Evolutionary conservation across 2,888 invertebrate genomes (phyloP), one percentile per base, ranked within the genome.

Genomic region (Heliconius aoede): DNA sequence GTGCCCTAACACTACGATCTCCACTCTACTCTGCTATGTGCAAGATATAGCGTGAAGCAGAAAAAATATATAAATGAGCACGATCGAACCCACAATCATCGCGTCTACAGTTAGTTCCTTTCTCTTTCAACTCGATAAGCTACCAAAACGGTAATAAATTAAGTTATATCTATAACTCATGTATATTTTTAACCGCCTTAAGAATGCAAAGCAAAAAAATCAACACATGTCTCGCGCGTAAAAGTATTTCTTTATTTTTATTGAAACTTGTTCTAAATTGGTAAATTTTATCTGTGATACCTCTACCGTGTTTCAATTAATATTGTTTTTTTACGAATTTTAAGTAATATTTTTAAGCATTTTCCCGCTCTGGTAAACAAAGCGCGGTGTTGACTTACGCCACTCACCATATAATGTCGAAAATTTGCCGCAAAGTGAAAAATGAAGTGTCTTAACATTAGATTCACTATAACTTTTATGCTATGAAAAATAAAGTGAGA

Each of bases 161-260:
- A 36, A 24, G 15, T n/a, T 64, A 64, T n/a, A 62, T 21, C 21
- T 4, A 64, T 13, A 64, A 46, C 0, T 46, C n/a, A n/a, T 3
- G 24, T 32, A 36, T 64, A n/a, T 64, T 64, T 64, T 64, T 32
- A 64, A 1, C n/a, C 36, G 32, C 32, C 32, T 36, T n/a, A 32
- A n/a, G 64, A 64, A 64, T 64, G 64, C 64, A n/a, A 64, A n/a
- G 24, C 32, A 64, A n/a, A 64, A 64, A 30, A 64, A 36, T 15
- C 4, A 24, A 64, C 32, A 64, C 64, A 36, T 64, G 64, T 36
- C n/a, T 36, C 64, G 64, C n/a, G 64, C 13, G 32, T 64, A n/a
- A 30, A n/a, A n/a, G 32, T 4, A 9, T 64, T 30, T 64, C 1
- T n/a, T 64, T 8, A 21, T 36, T 64, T 64, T 64, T 24, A 24